These are phyloP conservation scores for Synergus japonicus DNA, from an alignment of 2,888 invertebrate species.

Conservation along the genomic window DNA sequence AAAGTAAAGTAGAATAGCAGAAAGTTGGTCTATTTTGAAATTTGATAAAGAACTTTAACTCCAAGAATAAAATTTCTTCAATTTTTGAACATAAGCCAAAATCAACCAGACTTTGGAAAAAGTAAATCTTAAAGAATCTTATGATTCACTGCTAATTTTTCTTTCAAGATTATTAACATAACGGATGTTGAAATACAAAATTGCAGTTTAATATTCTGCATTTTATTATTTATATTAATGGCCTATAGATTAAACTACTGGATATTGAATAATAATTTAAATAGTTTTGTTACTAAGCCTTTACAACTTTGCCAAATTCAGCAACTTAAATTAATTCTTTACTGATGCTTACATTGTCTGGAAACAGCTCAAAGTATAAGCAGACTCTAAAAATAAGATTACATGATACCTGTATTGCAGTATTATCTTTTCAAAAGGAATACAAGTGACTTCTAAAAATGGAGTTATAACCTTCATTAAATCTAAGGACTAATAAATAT, in stretches of 20 bases:
- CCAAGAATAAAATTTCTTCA: not conserved
- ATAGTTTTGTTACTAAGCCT: not conserved
- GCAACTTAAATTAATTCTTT: constrained; percentile 25
- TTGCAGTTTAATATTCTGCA: not conserved
- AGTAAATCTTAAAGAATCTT: not conserved
- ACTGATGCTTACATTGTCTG: constrained; percentile 6
- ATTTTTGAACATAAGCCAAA: not conserved
- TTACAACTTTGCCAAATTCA: not conserved
- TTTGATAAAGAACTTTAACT: not conserved
- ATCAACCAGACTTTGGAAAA: not conserved
- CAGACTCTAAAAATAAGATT: not conserved
- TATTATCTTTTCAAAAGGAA: not conserved
- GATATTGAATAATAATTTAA: not conserved
- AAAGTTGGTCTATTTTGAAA: not conserved
- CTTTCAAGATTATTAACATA: not conserved
- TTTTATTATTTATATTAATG: not conserved
- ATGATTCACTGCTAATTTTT: not conserved
- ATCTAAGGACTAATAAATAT: not conserved
- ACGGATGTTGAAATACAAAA: not conserved
- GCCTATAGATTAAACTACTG: not conserved
- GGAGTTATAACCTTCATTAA: constrained; percentile 2
- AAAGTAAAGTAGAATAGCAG: no score
- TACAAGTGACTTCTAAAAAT: not conserved
- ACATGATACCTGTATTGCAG: not conserved
- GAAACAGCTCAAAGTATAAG: not conserved